Evolutionary conservation across 2,888 invertebrate species (phyloP), one percentile per base, ranked within the genome.

Genomic region (Drepanosiphum platanoidis): DNA sequence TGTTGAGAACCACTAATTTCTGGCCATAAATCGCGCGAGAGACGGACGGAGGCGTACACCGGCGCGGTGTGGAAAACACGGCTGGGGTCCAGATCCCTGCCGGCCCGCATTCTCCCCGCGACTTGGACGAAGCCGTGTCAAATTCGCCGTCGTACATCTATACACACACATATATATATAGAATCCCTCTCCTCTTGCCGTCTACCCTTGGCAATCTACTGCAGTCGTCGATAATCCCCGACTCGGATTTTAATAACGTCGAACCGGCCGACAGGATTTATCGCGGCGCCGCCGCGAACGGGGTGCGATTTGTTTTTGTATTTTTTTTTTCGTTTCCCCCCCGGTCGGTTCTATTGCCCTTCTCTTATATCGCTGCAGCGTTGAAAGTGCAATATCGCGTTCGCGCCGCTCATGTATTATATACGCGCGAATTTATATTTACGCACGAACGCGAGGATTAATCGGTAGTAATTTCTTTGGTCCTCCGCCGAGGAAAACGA

Each of bases 1-100:
- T 13, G 52, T 52, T 66, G 75, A 66, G 66, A 75, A 84, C 68
- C 64, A 68, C 84, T 84, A 84, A 84, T 84, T 75, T 84, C 68
- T 58, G n/a, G 77, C 77, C 30, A 42, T 82, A 82, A 82, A 72
- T 82, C 71, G 71, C 2, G n/a, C 52, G 52, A 3, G 22, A 52
- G 52, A 34, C 34, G 8, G 58, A 15, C 11, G 39, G 27, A 11
- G 9, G 61, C 61, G 27, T n/a, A 7, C n/a, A n/a, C n/a, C 32
- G 68, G 39, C 9, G 32, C 9, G n/a, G 27, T 13, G 32, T n/a
- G 1, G 32, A 61, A 64, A 64, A 11, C 1, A 27, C 27, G 11
- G 13, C 68, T 1, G 27, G n/a, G 39, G 71, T 42, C 71, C 22
- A 34, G n/a, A 77, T 61, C 78, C 66, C 32, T 22, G 15, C 0